Evolutionary conservation across 2,797 vertebrate species (phyloP).

Genomic region (Mionectes olivaceus): DNA sequence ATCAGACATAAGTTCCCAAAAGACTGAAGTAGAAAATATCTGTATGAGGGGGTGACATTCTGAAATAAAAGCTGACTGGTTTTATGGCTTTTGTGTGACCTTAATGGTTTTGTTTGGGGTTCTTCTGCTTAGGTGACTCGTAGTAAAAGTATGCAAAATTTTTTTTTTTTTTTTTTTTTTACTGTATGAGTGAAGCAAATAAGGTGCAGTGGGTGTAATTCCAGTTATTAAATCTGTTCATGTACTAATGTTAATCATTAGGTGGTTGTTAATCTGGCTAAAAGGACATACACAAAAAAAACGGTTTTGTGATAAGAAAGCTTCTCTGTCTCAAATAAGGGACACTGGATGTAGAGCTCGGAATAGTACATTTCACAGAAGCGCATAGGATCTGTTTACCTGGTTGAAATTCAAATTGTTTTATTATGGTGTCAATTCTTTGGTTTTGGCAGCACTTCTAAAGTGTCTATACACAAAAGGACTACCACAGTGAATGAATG

Average conservation of each 20-base stretch:
- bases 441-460: conserved; percentile 87
- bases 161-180: background rate
- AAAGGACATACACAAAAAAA: background rate
- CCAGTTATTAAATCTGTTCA: background rate
- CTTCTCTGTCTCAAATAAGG: conserved; percentile 53
- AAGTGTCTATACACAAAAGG: conserved; percentile 81
- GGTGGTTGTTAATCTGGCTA: background rate
- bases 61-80: background rate
- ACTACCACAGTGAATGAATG: conserved; percentile 81
- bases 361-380: conserved; percentile 44
- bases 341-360: conserved; percentile 34
- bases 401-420: conserved; percentile 89
- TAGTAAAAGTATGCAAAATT: background rate
- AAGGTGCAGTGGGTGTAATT: background rate
- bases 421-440: conserved; percentile 87
- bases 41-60: background rate
- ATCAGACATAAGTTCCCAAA: background rate
- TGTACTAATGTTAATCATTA: conserved; percentile 11
- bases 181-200: background rate
- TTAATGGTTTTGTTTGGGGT: background rate
- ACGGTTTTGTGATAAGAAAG: conserved; percentile 18
- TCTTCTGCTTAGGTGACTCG: background rate
- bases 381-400: conserved; percentile 81
- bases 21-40: background rate
- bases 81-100: background rate